phyloP scores from a whole-genome alignment of 2,113 vertebrate genomes.

The Leuciscus idus region DNA sequence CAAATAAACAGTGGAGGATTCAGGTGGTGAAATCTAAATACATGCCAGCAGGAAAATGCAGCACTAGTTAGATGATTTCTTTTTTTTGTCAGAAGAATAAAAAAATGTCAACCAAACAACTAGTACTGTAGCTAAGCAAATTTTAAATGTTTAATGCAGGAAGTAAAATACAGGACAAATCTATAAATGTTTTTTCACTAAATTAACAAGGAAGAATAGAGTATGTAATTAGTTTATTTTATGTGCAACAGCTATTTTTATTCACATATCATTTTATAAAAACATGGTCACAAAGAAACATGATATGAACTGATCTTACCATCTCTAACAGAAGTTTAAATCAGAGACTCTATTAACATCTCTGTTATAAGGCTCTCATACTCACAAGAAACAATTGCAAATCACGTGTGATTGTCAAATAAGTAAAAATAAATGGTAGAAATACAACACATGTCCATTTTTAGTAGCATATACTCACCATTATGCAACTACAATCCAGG shows the following conservation, averaged over 20 bases:
- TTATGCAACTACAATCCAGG: background rate
- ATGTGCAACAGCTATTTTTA: background rate
- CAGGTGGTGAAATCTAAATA: slow-evolving; percentile 71
- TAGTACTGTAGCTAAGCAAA: too few relatives aligned
- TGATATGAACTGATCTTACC: background rate
- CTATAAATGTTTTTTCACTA: too few relatives aligned
- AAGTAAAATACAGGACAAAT: too few relatives aligned
- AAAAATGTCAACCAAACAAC: too few relatives aligned
- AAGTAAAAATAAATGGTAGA: background rate
- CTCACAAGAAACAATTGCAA: background rate
- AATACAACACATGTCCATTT: background rate
- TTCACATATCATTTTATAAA: background rate
- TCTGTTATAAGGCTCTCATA: background rate
- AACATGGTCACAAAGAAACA: background rate
- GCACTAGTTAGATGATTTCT: too few relatives aligned
- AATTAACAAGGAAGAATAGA: too few relatives aligned
- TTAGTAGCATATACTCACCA: background rate
- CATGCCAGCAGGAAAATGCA: slow-evolving; percentile 60
- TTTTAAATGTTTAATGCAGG: too few relatives aligned
- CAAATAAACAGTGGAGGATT: slow-evolving; percentile 64
- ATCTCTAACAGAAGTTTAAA: background rate
- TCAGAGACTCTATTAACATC: background rate
- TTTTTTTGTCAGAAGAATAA: too few relatives aligned
- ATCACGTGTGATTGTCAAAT: background rate
- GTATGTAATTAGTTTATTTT: too few relatives aligned